Conservation (phyloP, 2,113 vertebrate species). For the Cynopterus brachyotis region DNA sequence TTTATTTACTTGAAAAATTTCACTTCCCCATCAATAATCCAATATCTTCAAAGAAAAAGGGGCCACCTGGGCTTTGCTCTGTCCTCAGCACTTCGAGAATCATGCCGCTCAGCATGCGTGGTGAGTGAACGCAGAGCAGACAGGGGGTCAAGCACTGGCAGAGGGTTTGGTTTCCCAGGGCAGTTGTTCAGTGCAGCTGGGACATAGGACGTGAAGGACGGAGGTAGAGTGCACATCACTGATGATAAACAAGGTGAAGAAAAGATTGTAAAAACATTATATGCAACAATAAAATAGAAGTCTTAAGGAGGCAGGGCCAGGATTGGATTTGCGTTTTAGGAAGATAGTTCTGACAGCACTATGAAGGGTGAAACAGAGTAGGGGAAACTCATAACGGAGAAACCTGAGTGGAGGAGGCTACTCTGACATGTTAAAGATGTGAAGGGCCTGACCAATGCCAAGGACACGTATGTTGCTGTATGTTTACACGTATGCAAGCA, state of each 20-base stretch:
- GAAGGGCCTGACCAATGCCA: background rate
- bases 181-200: background rate
- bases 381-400: background rate
- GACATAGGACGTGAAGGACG: background rate
- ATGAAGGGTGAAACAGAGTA: background rate
- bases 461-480: background rate
- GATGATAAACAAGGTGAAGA: background rate
- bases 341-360: background rate
- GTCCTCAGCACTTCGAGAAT: background rate
- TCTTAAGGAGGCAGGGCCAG: background rate
- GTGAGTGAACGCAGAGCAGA: background rate
- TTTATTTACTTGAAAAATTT: background rate
- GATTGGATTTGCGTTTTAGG: background rate
- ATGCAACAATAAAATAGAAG: background rate
- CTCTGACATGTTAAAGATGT: background rate
- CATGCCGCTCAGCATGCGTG: background rate
- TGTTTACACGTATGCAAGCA: background rate
- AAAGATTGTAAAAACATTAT: background rate
- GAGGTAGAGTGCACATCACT: background rate
- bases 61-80: background rate
- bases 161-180: background rate
- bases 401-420: background rate
- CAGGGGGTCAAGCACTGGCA: background rate
- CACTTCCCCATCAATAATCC: background rate
- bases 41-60: background rate